phyloP scores from a whole-genome alignment of 2,797 vertebrate genomes.

The Tinamus major region DNA sequence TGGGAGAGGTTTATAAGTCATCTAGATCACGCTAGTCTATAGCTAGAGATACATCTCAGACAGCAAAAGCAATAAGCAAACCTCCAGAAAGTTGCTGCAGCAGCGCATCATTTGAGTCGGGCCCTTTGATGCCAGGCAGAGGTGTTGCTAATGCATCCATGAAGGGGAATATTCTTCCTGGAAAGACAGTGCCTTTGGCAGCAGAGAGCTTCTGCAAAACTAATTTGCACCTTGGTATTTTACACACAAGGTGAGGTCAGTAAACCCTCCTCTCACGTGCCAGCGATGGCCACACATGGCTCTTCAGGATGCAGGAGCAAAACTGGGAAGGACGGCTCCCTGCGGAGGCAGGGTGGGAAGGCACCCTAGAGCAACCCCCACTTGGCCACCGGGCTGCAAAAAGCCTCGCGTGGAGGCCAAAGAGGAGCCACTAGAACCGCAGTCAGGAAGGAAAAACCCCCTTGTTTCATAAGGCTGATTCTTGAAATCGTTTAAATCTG shows the following conservation, averaged over 20 bases:
- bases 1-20: conserved; percentile 24
- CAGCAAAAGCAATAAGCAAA: conserved; percentile 51
- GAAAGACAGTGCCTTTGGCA: neutral
- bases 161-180: neutral
- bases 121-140: conserved; percentile 50
- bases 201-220: neutral
- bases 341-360: neutral
- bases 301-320: accelerated
- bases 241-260: neutral
- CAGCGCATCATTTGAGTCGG: conserved; percentile 46
- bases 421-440: neutral
- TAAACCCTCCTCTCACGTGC: neutral
- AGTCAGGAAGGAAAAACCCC: neutral
- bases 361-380: accelerated
- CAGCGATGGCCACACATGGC: neutral
- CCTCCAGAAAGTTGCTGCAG: conserved; percentile 48
- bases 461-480: neutral
- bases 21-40: conserved; percentile 5
- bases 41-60: conserved; percentile 38
- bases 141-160: conserved; percentile 5
- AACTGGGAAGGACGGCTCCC: neutral
- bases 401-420: accelerated
- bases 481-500: neutral
- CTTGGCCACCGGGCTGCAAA: neutral
- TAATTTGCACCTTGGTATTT: conserved; percentile 8